phyloP scores from a whole-genome alignment of 1,140 invertebrate species.

The Hypsibius dujardini region DNA sequence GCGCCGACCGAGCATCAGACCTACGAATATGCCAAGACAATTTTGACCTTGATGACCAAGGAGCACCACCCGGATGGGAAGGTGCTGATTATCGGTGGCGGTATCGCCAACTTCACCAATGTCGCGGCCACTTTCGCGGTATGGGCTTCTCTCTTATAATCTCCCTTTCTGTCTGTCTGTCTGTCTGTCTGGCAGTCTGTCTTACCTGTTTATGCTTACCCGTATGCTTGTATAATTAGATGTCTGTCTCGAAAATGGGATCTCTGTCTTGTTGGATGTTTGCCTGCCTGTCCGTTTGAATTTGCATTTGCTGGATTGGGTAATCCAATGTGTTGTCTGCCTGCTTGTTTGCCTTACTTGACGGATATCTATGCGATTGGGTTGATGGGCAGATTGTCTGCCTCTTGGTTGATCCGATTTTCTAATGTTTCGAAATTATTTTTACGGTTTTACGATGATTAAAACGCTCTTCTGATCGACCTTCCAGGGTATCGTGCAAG shows the following conservation, averaged over 20 bases:
- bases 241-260: no score
- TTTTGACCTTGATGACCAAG: slow-evolving; percentile 84
- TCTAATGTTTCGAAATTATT: slow-evolving; percentile 14
- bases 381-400: no score
- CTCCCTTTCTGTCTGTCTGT: neutral
- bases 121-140: slow-evolving; percentile 93
- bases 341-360: no score
- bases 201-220: no score
- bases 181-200: no score
- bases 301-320: neutral
- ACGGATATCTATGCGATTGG: no score
- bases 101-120: slow-evolving; percentile 99
- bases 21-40: slow-evolving; percentile 96
- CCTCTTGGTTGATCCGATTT: neutral
- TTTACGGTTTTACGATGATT: neutral
- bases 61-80: slow-evolving; percentile 58
- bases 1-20: slow-evolving; percentile 97
- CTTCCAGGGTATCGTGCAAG: slow-evolving; percentile 71
- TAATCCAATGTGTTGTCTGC: neutral
- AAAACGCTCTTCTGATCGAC: neutral
- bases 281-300: neutral
- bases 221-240: no score
- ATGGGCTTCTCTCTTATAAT: slow-evolving; percentile 1
- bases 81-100: slow-evolving; percentile 85
- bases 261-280: no score